Evolutionary conservation across 1,140 invertebrate species (phyloP).

Genomic region (Scaptomyza pallida): DNA sequence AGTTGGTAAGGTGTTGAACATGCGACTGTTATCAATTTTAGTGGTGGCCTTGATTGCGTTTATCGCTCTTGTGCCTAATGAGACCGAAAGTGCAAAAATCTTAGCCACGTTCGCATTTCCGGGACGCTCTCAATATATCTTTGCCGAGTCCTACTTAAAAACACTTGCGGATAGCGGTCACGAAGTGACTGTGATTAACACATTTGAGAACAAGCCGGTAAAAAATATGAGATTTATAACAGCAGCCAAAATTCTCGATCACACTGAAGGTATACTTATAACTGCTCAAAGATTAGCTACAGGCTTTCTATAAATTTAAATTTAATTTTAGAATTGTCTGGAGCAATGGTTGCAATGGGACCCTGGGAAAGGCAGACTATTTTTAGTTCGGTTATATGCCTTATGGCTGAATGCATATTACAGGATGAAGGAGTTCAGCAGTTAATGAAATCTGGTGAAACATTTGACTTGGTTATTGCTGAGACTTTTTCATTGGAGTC

Average conservation of each 20-base stretch:
- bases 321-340: slow-evolving; percentile 27
- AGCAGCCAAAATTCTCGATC: slow-evolving; percentile 36
- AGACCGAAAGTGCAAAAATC: slow-evolving; percentile 56
- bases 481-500: slow-evolving; percentile 63
- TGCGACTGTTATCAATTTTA: slow-evolving; percentile 29
- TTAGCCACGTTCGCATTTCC: slow-evolving; percentile 84
- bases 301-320: neutral
- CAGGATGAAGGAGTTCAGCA: slow-evolving; percentile 49
- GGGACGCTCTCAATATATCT: slow-evolving; percentile 86
- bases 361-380: slow-evolving; percentile 79
- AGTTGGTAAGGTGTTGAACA: slow-evolving; percentile 2
- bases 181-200: slow-evolving; percentile 84
- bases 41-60: slow-evolving; percentile 35
- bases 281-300: slow-evolving; percentile 60
- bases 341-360: neutral
- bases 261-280: slow-evolving; percentile 63
- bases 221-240: slow-evolving; percentile 80
- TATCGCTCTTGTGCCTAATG: slow-evolving; percentile 9
- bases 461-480: slow-evolving; percentile 75
- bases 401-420: slow-evolving; percentile 8
- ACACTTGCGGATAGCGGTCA: slow-evolving; percentile 85
- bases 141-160: slow-evolving; percentile 85
- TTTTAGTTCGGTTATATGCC: neutral
- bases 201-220: slow-evolving; percentile 70
- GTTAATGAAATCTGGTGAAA: slow-evolving; percentile 56